A percentile compares a stretch with the other conserved stretches of the same genome.
phyloP scores from a whole-genome alignment of 2,888 invertebrate species.

The Parthenolecanium corni region DNA sequence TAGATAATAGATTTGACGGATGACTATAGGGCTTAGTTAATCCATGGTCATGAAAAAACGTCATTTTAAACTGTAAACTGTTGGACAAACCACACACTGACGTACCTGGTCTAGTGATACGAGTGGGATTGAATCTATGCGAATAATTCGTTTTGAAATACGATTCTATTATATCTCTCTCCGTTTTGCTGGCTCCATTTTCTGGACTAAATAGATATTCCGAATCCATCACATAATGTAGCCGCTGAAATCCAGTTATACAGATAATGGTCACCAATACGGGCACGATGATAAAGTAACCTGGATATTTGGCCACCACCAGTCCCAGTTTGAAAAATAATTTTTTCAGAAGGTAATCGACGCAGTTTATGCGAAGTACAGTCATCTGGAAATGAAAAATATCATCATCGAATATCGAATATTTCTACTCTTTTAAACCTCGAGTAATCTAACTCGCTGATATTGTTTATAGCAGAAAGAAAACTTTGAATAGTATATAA shows the following conservation, averaged over 20 bases:
- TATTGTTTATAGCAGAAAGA: too few species aligned
- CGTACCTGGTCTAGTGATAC: slow-evolving; percentile 77
- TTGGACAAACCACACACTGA: too few species aligned
- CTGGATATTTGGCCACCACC: slow-evolving; percentile 67
- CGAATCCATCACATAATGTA: slow-evolving; percentile 82
- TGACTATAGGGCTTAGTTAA: too few species aligned
- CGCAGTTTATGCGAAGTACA: slow-evolving; percentile 40
- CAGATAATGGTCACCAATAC: slow-evolving; percentile 65
- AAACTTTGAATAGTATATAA: too few species aligned
- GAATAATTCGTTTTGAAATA: slow-evolving; percentile 82
- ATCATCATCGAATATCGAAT: too few species aligned
- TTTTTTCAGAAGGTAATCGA: slow-evolving; percentile 66
- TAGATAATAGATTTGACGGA: too few species aligned
- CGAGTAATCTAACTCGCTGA: too few species aligned
- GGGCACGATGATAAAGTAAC: slow-evolving; percentile 81
- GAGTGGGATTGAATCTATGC: slow-evolving; percentile 69
- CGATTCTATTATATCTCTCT: slow-evolving; percentile 67
- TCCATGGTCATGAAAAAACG: too few species aligned
- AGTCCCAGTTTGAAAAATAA: slow-evolving; percentile 71
- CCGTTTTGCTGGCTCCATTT: slow-evolving; percentile 71
- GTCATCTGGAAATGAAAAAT: not conserved
- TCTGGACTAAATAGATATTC: slow-evolving; percentile 85
- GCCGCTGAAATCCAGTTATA: slow-evolving; percentile 67
- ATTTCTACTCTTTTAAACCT: too few species aligned
- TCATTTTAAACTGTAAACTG: too few species aligned